Percentiles rank a stretch among this genome's conserved stretches.
phyloP scores from a whole-genome alignment of 2,797 vertebrate genomes.

The Zonotrichia albicollis region DNA sequence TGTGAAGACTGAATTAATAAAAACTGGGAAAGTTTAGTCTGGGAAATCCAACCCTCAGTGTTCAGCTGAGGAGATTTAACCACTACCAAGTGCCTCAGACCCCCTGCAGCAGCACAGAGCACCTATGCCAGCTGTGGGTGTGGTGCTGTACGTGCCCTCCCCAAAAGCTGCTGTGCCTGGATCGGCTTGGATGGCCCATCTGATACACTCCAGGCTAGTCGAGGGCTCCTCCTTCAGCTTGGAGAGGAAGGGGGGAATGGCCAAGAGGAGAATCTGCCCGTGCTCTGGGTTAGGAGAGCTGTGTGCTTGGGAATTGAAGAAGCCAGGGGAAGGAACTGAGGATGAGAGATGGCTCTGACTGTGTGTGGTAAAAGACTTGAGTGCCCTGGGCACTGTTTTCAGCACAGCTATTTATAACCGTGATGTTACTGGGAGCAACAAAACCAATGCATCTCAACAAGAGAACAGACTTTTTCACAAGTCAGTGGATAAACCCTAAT shows the following conservation, averaged over 20 bases:
- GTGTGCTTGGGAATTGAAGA: not conserved
- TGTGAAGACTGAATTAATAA: not conserved
- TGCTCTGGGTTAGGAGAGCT: not conserved
- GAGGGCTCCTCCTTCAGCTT: not conserved
- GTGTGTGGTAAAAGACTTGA: not conserved
- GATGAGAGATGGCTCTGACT: not conserved
- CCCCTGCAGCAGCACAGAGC: not conserved
- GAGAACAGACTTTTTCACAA: not conserved
- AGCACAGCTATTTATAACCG: not conserved
- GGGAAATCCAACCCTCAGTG: not conserved
- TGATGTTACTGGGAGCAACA: not conserved
- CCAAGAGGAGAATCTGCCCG: not conserved
- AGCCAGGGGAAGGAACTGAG: not conserved
- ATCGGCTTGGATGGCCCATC: not conserved
- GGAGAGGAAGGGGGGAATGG: not conserved
- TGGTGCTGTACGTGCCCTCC: not conserved
- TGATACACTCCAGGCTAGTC: rapidly evolving
- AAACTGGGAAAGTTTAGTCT: not conserved
- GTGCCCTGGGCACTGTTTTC: not conserved
- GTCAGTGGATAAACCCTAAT: not conserved
- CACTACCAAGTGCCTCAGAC: not conserved
- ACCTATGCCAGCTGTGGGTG: not conserved
- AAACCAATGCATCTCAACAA: not conserved
- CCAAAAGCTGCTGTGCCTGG: not conserved
- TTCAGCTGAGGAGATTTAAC: not conserved